Base-by-base conservation (phyloP, 1,140 invertebrate species). In the Leptoteleia sp. region DNA sequence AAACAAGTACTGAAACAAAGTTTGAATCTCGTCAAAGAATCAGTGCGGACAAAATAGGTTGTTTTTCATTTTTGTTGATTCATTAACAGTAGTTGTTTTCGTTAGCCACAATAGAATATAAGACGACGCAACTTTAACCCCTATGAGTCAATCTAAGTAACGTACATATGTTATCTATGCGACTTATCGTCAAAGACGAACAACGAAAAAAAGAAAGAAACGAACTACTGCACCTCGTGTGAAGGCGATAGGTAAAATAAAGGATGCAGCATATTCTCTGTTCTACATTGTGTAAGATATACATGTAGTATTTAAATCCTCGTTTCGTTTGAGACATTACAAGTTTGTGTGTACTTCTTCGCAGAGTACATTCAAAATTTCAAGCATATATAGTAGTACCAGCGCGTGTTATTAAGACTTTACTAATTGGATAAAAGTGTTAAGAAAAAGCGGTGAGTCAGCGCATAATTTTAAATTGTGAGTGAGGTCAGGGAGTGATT, bases 391-490 rank as follows among this genome's bases (percentile, higher is more conserved):
- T 65, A 64, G 47, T 62, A 72, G 68, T 81, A 81, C 57, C 76
- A 79, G 79, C 80, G 79, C 77, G 80, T 79, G 70, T 77, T 78
- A 76, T 65, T 50, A 73, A 83, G 61, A 83, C 50, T 77, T 80
- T 82, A 72, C 85, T 83, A 85, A 85, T 47, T 83, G 67, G 75
- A 80, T 80, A 84, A 82, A 83, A 80, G 80, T 86, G 75, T 80
- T 72, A 84, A 83, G 81, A 86, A 81, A 62, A 88, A 88, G 86
- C 87, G 57, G 86, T 87, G 84, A 85, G 52, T 88, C 79, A 87
- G 82, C 85, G 80, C 81, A 84, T 75, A 76, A 68, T 72, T 55
- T 73, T 37, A 62, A 81, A 79, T 52, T 75, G 65, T 79, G 76
- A 71, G 76, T 80, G 57, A 70, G 52, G 48, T 68, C 31, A 62